Percentiles rank a stretch among this genome's conserved stretches.
Evolutionary conservation across 2,888 invertebrate species (phyloP).

Genomic region (Parnassius glacialis): DNA sequence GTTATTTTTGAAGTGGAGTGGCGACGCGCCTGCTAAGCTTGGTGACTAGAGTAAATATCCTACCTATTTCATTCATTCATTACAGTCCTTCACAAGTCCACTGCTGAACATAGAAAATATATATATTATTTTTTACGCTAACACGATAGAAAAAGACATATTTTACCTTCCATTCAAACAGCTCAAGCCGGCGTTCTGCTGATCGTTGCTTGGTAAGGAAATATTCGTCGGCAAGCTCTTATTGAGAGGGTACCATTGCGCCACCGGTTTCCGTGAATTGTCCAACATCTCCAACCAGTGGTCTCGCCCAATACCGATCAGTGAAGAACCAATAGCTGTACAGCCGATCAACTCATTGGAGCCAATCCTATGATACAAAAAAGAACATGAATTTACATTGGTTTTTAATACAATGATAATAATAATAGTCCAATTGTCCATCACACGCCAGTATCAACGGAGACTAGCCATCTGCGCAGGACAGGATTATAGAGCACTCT

Average conservation of each 20-base stretch:
- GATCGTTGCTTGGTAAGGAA: conserved; percentile 74
- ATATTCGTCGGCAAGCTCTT: conserved; percentile 86
- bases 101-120: no score
- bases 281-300: conserved; percentile 93
- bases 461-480: no score
- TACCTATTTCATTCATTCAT: no score
- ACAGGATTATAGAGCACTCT: no score
- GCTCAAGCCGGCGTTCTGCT: conserved; percentile 83
- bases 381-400: not conserved
- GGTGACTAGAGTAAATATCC: no score
- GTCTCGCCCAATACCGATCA: conserved; percentile 88
- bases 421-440: no score
- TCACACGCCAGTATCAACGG: no score
- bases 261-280: conserved; percentile 90
- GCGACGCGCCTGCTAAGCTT: no score
- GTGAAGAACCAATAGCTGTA: conserved; percentile 88
- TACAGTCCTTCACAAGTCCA: no score
- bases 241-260: conserved; percentile 90
- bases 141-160: not conserved
- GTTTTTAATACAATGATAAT: no score
- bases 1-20: no score
- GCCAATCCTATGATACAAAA: conserved; percentile 84
- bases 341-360: conserved; percentile 93
- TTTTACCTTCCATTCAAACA: conserved; percentile 85
- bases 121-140: no score